Conservation (phyloP, 1,140 invertebrate genomes). For the Megalonaias nervosa region DNA sequence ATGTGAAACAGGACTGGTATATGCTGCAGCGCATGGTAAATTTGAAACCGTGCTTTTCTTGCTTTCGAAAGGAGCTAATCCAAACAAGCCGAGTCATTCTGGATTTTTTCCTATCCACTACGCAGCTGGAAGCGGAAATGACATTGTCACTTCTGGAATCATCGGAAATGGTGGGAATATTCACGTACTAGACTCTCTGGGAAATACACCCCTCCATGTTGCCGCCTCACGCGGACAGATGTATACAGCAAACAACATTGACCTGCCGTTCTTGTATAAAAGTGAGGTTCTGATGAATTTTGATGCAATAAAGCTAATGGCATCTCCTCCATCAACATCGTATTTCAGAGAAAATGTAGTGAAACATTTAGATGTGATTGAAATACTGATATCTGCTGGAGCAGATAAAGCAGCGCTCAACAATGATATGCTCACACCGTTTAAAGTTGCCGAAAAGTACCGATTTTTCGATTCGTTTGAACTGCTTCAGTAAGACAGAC, state of each 20-base stretch:
- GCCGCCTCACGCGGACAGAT: slow-evolving; percentile 4
- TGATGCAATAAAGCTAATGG: too few species aligned
- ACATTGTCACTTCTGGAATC: neutral
- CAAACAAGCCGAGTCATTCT: neutral
- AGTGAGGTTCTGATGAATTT: neutral
- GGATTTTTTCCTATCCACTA: slow-evolving; percentile 6
- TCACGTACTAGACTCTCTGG: neutral
- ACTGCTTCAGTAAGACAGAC: too few species aligned
- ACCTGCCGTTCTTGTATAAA: neutral
- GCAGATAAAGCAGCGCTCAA: neutral
- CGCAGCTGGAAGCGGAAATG: neutral
- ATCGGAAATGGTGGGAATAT: neutral
- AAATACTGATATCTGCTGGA: slow-evolving; percentile 1
- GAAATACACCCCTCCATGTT: slow-evolving; percentile 13
- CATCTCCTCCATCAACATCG: too few species aligned
- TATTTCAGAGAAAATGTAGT: too few species aligned
- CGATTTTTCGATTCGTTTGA: too few species aligned
- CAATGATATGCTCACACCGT: neutral
- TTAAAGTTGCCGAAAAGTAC: neutral
- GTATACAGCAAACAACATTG: neutral
- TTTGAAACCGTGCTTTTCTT: slow-evolving; percentile 2
- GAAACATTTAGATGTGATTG: neutral
- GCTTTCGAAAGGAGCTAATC: neutral
- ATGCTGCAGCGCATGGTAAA: neutral
- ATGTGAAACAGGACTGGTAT: neutral